phyloP scores from a whole-genome alignment of 1,140 invertebrate genomes.

The Delia radicum region DNA sequence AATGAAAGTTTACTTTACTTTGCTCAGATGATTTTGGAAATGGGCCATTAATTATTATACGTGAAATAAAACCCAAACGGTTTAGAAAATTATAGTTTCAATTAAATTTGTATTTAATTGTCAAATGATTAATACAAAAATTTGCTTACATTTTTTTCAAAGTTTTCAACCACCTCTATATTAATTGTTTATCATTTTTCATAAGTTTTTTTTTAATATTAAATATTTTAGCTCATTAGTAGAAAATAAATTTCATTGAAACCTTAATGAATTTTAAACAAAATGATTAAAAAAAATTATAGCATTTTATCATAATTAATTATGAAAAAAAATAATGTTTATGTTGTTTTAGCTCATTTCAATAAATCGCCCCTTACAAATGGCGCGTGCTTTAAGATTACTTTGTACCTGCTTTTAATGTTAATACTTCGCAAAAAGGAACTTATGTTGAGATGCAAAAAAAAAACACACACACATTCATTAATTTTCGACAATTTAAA shows the following conservation, averaged over 20 bases:
- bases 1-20: no score
- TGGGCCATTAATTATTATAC: no score
- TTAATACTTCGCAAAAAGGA: neutral
- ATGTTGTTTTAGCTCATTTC: neutral
- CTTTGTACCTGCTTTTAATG: neutral
- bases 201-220: no score
- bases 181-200: no score
- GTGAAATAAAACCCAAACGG: no score
- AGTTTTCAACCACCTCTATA: no score
- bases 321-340: neutral
- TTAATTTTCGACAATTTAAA: slow-evolving; percentile 27
- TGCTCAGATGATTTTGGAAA: no score
- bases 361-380: neutral
- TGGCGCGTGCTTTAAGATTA: neutral
- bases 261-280: neutral
- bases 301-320: slow-evolving; percentile 5
- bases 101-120: no score
- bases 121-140: no score
- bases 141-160: no score
- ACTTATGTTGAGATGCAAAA: slow-evolving; percentile 8
- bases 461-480: neutral
- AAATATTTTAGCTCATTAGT: neutral
- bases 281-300: neutral
- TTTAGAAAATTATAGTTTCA: no score
- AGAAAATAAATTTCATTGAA: neutral